phyloP scores from a whole-genome alignment of 1,140 invertebrate species.

The Ostrea edulis region DNA sequence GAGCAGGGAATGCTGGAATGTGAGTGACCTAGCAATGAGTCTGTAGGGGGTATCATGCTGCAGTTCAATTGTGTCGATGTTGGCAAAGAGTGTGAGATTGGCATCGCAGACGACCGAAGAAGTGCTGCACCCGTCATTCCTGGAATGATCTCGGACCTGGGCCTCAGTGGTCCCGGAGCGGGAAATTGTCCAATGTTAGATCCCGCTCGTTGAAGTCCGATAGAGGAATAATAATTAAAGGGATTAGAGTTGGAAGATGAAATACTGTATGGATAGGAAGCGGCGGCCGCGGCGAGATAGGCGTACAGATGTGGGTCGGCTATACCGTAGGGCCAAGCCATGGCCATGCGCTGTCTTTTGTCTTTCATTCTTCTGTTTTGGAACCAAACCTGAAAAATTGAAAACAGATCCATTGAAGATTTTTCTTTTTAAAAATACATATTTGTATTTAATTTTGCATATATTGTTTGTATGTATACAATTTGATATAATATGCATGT shows the following conservation, averaged over 20 bases:
- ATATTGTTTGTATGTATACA: neutral
- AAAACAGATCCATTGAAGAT: constrained; percentile 38
- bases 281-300: constrained; percentile 92
- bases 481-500: no score
- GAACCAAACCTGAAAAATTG: constrained; percentile 94
- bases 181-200: constrained; percentile 55
- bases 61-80: constrained; percentile 45
- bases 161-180: constrained; percentile 58
- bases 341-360: constrained; percentile 94
- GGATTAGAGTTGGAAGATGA: constrained; percentile 63
- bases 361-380: constrained; percentile 99
- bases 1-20: constrained; percentile 50
- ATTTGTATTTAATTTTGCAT: neutral
- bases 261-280: constrained; percentile 80
- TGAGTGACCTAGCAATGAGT: constrained; percentile 56
- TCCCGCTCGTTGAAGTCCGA: constrained; percentile 60
- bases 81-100: constrained; percentile 50
- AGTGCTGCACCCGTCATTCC: constrained; percentile 61
- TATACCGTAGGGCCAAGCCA: constrained; percentile 93
- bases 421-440: no score
- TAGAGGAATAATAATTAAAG: constrained; percentile 65
- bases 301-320: constrained; percentile 93
- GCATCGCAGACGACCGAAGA: constrained; percentile 50
- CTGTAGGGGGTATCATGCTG: constrained; percentile 50
- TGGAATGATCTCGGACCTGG: constrained; percentile 60